These are phyloP conservation scores for Chloroclysta siterata DNA, from an alignment of 2,888 invertebrate genomes.

Conservation along the genomic window DNA sequence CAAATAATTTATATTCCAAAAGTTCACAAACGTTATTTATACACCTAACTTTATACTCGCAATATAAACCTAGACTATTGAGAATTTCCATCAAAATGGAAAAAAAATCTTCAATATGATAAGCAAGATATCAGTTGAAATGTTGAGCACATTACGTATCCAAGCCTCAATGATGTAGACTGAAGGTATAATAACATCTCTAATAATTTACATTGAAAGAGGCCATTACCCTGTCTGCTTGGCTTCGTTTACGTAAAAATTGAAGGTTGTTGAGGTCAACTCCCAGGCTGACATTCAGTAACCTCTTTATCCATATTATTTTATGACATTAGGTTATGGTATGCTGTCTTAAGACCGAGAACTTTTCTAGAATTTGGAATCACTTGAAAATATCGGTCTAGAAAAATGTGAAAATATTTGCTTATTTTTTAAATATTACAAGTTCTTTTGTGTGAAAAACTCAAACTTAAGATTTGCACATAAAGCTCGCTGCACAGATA, in stretches of 20 bases:
- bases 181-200: conserved; percentile 32
- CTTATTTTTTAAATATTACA: background rate
- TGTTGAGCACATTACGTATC: conserved; percentile 21
- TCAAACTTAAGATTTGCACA: conserved; percentile 1
- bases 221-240: conserved; percentile 39
- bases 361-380: conserved; percentile 18
- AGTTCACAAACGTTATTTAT: too few species aligned
- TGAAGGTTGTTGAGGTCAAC: conserved; percentile 49
- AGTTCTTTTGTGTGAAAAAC: conserved; percentile 8
- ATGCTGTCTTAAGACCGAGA: conserved; percentile 26
- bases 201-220: conserved; percentile 35
- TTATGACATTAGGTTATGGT: conserved; percentile 29
- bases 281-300: conserved; percentile 46
- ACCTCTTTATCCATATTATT: conserved; percentile 49
- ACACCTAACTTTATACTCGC: too few species aligned
- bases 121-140: conserved; percentile 20
- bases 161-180: conserved; percentile 23
- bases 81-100: too few species aligned
- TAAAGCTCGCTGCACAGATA: conserved; percentile 4
- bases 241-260: conserved; percentile 38
- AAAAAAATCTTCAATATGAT: conserved; percentile 2
- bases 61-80: background rate
- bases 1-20: too few species aligned
- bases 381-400: conserved; percentile 19
- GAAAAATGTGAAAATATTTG: background rate